phyloP scores from a whole-genome alignment of 2,797 vertebrate species.

The Spatula clypeata region DNA sequence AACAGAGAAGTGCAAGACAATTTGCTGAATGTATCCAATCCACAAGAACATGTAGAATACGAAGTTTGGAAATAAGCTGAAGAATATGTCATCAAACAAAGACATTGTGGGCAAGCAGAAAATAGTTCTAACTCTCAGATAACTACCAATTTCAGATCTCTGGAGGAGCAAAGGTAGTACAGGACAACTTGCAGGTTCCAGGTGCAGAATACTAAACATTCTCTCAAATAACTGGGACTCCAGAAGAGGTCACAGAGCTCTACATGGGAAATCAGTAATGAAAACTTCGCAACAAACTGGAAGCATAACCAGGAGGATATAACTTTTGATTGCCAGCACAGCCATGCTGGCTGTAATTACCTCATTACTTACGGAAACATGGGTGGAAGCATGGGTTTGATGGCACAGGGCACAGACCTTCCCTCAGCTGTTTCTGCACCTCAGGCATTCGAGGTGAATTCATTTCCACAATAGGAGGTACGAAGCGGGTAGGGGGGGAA shows the following conservation, averaged over 20 bases:
- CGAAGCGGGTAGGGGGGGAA: accelerated
- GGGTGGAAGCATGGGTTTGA: accelerated
- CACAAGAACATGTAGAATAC: not conserved
- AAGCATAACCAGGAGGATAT: not conserved
- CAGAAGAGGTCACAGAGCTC: not conserved
- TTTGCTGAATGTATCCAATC: not conserved
- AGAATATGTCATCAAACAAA: not conserved
- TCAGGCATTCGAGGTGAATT: not conserved
- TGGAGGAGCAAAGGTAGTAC: accelerated
- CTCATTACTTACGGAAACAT: accelerated
- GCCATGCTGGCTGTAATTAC: not conserved
- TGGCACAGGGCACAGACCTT: accelerated
- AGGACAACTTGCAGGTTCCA: not conserved
- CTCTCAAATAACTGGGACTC: not conserved
- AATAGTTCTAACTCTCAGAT: not conserved
- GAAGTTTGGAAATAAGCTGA: not conserved
- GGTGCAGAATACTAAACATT: not conserved
- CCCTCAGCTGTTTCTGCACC: not conserved
- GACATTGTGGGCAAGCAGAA: not conserved
- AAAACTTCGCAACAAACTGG: not conserved
- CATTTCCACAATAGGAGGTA: not conserved
- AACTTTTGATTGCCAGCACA: not conserved
- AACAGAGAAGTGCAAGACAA: not conserved
- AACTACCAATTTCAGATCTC: not conserved
- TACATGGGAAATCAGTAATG: not conserved